phyloP scores from a whole-genome alignment of 2,797 vertebrate genomes.

The Spheniscus humboldti region DNA sequence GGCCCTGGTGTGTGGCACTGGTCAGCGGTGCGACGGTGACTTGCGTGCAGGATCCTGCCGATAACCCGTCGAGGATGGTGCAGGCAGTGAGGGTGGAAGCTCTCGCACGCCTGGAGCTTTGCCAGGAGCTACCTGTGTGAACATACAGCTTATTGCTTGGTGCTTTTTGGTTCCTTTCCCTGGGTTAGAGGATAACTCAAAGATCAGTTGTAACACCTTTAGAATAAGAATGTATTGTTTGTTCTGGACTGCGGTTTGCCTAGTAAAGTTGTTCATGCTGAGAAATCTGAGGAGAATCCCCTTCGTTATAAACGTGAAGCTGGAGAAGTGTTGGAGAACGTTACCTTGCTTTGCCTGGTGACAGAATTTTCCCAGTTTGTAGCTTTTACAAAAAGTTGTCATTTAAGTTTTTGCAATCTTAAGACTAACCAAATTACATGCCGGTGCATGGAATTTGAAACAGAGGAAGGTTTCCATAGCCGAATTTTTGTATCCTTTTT shows the following conservation, averaged over 20 bases:
- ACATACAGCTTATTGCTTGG: not conserved
- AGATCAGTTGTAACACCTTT: not conserved
- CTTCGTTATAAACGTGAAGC: not conserved
- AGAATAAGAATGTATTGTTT: not conserved
- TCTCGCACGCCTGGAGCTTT: accelerated
- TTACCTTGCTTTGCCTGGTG: not conserved
- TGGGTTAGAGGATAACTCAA: not conserved
- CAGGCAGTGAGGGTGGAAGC: not conserved
- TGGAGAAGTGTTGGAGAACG: not conserved
- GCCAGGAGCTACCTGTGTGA: not conserved
- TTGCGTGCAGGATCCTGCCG: not conserved
- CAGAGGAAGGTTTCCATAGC: not conserved
- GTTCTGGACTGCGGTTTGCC: not conserved
- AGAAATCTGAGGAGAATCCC: not conserved
- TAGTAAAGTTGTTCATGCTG: not conserved
- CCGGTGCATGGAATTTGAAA: not conserved
- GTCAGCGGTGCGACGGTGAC: not conserved
- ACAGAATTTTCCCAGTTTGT: not conserved
- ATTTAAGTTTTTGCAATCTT: not conserved
- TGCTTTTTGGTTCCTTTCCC: not conserved
- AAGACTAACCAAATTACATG: not conserved
- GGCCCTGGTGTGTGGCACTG: not conserved
- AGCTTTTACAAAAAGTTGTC: not conserved
- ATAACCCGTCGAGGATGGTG: not conserved
- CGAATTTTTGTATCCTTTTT: not conserved